phyloP scores from a whole-genome alignment of 2,888 invertebrate species.

The Sarcophaga subvicina region DNA sequence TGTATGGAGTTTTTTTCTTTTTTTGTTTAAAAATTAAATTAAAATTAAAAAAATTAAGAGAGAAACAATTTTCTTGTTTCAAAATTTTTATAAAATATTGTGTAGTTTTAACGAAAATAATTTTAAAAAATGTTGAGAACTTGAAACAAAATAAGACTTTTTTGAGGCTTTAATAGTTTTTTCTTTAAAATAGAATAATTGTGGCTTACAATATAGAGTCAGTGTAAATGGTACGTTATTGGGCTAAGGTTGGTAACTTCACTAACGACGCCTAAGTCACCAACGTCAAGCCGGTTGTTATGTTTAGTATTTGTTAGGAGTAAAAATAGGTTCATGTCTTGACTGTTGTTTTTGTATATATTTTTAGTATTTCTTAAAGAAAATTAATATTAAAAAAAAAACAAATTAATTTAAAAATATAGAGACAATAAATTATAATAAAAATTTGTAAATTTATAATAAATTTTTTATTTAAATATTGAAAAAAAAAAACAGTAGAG shows the following conservation, averaged over 20 bases:
- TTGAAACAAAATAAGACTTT: conserved; percentile 58
- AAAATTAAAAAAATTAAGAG: conserved; percentile 9
- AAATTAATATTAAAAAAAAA: conserved; percentile 19
- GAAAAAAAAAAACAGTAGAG: too few relatives aligned
- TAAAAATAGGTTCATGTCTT: conserved; percentile 53
- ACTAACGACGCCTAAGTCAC: background rate
- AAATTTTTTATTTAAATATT: conserved; percentile 4
- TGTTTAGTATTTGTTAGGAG: background rate
- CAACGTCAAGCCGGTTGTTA: too few relatives aligned
- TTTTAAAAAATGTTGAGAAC: conserved; percentile 43
- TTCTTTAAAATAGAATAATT: background rate
- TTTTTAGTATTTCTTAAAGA: conserved; percentile 19
- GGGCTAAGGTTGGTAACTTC: background rate
- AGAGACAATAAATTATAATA: conserved; percentile 7
- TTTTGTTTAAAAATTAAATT: conserved; percentile 8
- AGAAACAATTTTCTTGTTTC: background rate
- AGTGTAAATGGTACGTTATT: background rate
- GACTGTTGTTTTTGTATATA: conserved; percentile 41
- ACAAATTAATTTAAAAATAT: conserved; percentile 22
- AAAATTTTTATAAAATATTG: conserved; percentile 31
- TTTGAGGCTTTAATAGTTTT: conserved; percentile 53
- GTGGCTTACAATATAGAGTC: background rate
- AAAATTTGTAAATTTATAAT: conserved; percentile 11
- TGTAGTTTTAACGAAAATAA: too few relatives aligned
- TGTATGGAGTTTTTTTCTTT: conserved; percentile 57